Percentiles rank a stretch among this genome's conserved stretches.
These are phyloP conservation scores for Tanytarsus gracilentus DNA, from an alignment of 2,888 invertebrate genomes.

Conservation along the genomic window DNA sequence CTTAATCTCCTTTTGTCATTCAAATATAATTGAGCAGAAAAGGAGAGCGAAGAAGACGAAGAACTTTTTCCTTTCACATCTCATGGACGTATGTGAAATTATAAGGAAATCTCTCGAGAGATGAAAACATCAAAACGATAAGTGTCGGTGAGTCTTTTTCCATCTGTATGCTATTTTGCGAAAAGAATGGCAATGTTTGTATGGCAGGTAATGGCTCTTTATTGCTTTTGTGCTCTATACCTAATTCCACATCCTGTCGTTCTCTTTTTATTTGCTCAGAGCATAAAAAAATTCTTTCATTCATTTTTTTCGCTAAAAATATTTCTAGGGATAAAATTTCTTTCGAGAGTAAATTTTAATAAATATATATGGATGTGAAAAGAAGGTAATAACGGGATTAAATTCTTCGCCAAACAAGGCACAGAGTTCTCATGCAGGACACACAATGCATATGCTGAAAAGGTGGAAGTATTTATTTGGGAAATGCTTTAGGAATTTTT, in stretches of 20 bases:
- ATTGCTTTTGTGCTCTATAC: constrained; percentile 10
- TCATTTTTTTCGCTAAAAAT: neutral
- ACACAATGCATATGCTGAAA: too few species aligned
- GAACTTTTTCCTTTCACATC: constrained; percentile 25
- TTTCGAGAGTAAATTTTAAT: neutral
- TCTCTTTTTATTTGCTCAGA: constrained; percentile 5
- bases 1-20: constrained; percentile 28
- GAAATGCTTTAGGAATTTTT: neutral
- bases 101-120: neutral
- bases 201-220: constrained; percentile 28
- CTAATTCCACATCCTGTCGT: constrained; percentile 22
- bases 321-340: neutral
- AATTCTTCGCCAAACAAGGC: neutral
- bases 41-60: neutral
- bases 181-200: constrained; percentile 15
- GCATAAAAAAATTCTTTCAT: neutral
- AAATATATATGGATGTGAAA: neutral
- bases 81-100: too few species aligned
- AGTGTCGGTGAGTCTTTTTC: constrained; percentile 15
- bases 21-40: constrained; percentile 1
- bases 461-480: too few species aligned
- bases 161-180: neutral
- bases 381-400: constrained; percentile 9
- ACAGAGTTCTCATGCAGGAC: neutral
- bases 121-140: constrained; percentile 25